A percentile compares a stretch with the other conserved stretches of the same genome.
Evolutionary conservation across 2,888 invertebrate species (phyloP).

Genomic region (Idaea biselata): DNA sequence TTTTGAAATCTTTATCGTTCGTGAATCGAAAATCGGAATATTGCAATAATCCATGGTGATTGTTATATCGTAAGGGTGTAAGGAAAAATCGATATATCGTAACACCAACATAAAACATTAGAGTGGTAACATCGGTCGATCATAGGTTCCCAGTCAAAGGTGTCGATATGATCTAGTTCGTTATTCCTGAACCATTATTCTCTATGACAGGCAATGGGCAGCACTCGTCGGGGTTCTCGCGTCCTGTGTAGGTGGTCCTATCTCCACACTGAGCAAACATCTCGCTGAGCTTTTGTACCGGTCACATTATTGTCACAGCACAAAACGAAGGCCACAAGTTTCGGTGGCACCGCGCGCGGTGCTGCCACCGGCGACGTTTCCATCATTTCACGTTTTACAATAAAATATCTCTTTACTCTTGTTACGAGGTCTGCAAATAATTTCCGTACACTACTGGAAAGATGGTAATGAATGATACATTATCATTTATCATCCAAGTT

Average conservation of each 20-base stretch:
- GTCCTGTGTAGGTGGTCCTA: constrained; percentile 65
- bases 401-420: constrained; percentile 30
- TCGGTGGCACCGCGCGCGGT: constrained; percentile 24
- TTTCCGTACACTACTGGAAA: background rate
- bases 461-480: no score
- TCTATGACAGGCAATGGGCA: constrained; percentile 41
- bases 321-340: constrained; percentile 41
- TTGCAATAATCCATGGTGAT: background rate
- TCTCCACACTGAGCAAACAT: constrained; percentile 58
- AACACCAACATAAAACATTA: constrained; percentile 21
- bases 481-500: no score
- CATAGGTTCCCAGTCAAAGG: constrained; percentile 47
- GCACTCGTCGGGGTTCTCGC: constrained; percentile 7
- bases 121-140: constrained; percentile 41
- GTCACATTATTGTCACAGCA: constrained; percentile 48
- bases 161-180: constrained; percentile 45
- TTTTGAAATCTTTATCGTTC: constrained; percentile 6
- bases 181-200: constrained; percentile 51
- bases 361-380: constrained; percentile 26
- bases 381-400: constrained; percentile 18
- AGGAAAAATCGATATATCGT: background rate
- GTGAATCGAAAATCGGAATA: background rate
- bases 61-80: background rate
- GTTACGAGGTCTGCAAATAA: background rate
- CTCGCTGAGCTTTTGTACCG: constrained; percentile 64